These are phyloP conservation scores for Podarcis muralis DNA, from an alignment of 2,113 vertebrate genomes.

Conservation along the genomic window DNA sequence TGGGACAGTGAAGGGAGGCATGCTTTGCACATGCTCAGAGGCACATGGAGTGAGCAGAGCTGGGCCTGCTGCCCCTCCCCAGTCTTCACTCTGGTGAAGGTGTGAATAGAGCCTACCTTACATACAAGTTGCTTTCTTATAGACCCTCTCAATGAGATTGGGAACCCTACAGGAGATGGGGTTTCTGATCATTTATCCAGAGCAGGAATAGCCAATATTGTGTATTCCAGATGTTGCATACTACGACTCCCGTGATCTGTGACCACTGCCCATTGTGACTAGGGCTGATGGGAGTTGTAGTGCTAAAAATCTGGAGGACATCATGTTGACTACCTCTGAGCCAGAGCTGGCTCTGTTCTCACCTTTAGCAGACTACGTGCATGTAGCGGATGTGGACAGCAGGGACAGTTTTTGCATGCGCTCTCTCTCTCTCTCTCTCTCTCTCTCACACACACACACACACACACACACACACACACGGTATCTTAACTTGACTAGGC, in stretches of 20 bases:
- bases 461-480: neutral
- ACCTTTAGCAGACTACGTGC: neutral
- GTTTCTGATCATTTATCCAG: neutral
- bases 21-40: neutral
- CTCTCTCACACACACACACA: neutral
- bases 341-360: neutral
- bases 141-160: neutral
- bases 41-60: neutral
- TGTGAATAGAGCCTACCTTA: neutral
- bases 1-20: neutral
- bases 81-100: neutral
- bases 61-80: neutral
- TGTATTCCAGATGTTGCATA: no score
- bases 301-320: no score
- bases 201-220: no score
- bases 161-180: neutral
- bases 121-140: neutral
- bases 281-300: no score
- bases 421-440: neutral
- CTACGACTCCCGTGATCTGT: no score
- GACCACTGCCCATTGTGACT: no score
- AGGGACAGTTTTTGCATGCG: neutral
- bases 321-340: no score
- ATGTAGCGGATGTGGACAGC: neutral
- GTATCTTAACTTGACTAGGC: neutral